Percentiles rank a stretch among this genome's conserved stretches.
Evolutionary conservation across 2,888 invertebrate genomes (phyloP).

Genomic region (Psylliodes chrysocephalus): DNA sequence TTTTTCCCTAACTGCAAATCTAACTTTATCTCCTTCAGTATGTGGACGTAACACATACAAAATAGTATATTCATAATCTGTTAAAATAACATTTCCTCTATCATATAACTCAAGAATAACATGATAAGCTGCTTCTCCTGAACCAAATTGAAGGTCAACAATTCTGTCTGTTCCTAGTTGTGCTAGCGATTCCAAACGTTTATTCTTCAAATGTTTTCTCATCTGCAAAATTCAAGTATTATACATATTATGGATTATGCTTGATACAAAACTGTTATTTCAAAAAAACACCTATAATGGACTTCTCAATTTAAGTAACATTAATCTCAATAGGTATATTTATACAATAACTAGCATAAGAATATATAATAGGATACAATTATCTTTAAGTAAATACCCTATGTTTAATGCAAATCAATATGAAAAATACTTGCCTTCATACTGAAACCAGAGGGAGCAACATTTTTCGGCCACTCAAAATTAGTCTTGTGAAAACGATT

Average conservation of each 20-base stretch:
- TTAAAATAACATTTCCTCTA: conserved; percentile 93
- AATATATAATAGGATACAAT: no score
- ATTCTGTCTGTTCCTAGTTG: conserved; percentile 95
- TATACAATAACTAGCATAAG: no score
- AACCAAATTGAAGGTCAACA: conserved; percentile 94
- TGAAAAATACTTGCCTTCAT: conserved; percentile 81
- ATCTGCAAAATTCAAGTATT: conserved; percentile 67
- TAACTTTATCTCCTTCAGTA: conserved; percentile 89
- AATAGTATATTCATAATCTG: conserved; percentile 90
- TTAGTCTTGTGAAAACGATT: conserved; percentile 92
- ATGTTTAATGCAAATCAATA: not conserved
- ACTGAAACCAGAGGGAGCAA: conserved; percentile 93
- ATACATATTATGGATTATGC: not conserved
- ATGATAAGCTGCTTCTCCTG: conserved; percentile 92
- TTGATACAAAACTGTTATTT: no score
- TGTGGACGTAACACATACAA: conserved; percentile 93
- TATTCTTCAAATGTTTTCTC: conserved; percentile 96
- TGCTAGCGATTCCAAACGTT: conserved; percentile 84
- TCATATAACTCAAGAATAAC: conserved; percentile 96
- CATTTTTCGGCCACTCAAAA: conserved; percentile 99
- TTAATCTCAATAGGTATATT: no score
- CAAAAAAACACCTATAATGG: no score
- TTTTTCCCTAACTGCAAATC: conserved; percentile 92
- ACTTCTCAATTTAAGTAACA: no score
- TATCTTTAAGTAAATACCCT: no score